Evolutionary conservation across 1,140 invertebrate species (phyloP).

Genomic region (Drosophila ercepeae): DNA sequence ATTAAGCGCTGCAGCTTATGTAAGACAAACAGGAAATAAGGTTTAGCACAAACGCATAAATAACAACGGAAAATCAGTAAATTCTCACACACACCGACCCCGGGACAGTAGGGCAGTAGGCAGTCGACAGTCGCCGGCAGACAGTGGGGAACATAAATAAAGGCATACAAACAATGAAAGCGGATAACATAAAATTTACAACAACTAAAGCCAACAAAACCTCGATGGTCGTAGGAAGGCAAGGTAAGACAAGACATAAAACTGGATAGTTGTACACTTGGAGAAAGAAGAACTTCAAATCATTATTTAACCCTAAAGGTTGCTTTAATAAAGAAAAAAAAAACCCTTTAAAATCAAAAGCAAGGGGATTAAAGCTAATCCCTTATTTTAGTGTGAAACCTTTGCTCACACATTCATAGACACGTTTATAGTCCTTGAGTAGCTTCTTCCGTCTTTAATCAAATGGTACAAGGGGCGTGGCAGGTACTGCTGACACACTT

Average conservation of each 20-base stretch:
- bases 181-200: conserved; percentile 82
- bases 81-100: conserved; percentile 15
- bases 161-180: conserved; percentile 74
- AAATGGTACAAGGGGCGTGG: conserved; percentile 68
- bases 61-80: conserved; percentile 64
- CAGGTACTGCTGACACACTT: conserved; percentile 71
- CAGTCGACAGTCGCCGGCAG: neutral
- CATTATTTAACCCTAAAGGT: too few relatives aligned
- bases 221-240: conserved; percentile 13
- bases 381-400: conserved; percentile 22
- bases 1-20: conserved; percentile 79
- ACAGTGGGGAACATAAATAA: conserved; percentile 64
- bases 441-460: conserved; percentile 67
- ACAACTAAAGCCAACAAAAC: conserved; percentile 63
- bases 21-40: conserved; percentile 81
- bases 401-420: conserved; percentile 18
- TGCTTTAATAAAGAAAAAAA: too few relatives aligned
- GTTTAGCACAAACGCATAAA: conserved; percentile 78
- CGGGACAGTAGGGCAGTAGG: neutral
- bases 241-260: conserved; percentile 27
- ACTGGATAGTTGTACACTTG: conserved; percentile 42
- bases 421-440: conserved; percentile 10
- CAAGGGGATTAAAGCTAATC: neutral
- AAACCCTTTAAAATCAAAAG: neutral
- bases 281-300: neutral